Conservation (phyloP, 2,888 invertebrate species). For the Thera britannica region DNA sequence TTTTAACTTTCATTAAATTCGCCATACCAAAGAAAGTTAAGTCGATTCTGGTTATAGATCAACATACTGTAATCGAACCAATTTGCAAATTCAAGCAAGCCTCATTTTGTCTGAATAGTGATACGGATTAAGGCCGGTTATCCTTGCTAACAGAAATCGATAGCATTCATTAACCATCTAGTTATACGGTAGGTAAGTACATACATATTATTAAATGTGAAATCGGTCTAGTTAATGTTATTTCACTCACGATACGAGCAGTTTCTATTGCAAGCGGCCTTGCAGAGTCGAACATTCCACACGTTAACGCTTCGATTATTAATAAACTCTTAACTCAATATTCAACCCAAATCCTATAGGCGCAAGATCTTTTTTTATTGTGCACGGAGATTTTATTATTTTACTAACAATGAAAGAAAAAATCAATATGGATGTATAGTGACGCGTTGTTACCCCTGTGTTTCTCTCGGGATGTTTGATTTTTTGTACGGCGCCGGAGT, state of each 20-base stretch:
- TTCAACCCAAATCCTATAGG: constrained; percentile 77
- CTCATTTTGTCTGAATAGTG: constrained; percentile 17
- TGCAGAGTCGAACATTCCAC: constrained; percentile 81
- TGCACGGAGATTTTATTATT: constrained; percentile 75
- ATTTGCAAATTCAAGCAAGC: constrained; percentile 20
- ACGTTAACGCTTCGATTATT: constrained; percentile 83
- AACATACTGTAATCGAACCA: constrained; percentile 6
- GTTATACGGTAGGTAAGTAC: constrained; percentile 45
- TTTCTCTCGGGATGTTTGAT: constrained; percentile 84
- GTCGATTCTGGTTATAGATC: neutral
- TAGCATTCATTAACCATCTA: constrained; percentile 41
- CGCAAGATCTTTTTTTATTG: constrained; percentile 77
- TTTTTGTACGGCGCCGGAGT: constrained; percentile 82
- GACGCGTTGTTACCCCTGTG: constrained; percentile 84
- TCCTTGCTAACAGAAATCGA: constrained; percentile 41
- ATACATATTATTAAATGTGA: constrained; percentile 73
- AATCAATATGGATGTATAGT: constrained; percentile 82
- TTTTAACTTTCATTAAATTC: neutral
- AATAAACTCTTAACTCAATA: constrained; percentile 78
- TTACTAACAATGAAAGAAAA: constrained; percentile 82
- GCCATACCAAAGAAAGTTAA: neutral
- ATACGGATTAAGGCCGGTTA: constrained; percentile 33
- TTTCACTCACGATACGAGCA: constrained; percentile 79
- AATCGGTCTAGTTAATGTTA: constrained; percentile 77
- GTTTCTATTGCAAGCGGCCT: constrained; percentile 84